These are phyloP conservation scores for Drosophila ficusphila DNA, from an alignment of 1,140 invertebrate genomes.

Conservation along the genomic window DNA sequence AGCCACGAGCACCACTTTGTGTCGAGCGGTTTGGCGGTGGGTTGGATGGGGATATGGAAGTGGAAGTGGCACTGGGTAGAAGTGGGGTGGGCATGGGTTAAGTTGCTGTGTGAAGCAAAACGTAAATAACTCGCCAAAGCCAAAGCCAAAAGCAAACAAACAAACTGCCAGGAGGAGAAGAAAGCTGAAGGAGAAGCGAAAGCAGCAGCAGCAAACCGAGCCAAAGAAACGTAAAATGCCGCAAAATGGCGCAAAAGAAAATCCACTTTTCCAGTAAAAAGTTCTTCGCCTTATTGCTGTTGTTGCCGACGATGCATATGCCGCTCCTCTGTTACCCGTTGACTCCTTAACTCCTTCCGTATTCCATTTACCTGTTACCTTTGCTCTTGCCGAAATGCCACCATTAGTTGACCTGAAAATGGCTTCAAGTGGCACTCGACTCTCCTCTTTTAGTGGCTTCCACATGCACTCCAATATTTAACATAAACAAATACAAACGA, in stretches of 20 bases:
- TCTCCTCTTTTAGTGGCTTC: constrained; percentile 43
- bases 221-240: constrained; percentile 73
- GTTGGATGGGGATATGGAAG: neutral
- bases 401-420: constrained; percentile 76
- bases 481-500: constrained; percentile 72
- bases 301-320: constrained; percentile 44
- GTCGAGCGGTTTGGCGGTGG: constrained; percentile 31
- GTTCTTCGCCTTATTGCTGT: constrained; percentile 51
- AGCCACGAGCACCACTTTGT: constrained; percentile 73
- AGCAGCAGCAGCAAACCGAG: constrained; percentile 8
- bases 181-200: neutral
- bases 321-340: constrained; percentile 7
- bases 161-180: constrained; percentile 27
- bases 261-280: constrained; percentile 73
- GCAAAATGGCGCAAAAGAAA: constrained; percentile 76
- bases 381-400: constrained; percentile 57
- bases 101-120: constrained; percentile 65
- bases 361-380: constrained; percentile 26
- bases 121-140: constrained; percentile 70
- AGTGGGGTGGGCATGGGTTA: constrained; percentile 25
- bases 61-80: too few species aligned
- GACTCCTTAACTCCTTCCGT: neutral
- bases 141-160: constrained; percentile 48
- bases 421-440: constrained; percentile 45
- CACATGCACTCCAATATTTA: constrained; percentile 71